Percentiles rank a stretch among this genome's conserved stretches.
Conservation (phyloP, 2,797 vertebrate genomes). For the Melanotaenia maccullochi region DNA sequence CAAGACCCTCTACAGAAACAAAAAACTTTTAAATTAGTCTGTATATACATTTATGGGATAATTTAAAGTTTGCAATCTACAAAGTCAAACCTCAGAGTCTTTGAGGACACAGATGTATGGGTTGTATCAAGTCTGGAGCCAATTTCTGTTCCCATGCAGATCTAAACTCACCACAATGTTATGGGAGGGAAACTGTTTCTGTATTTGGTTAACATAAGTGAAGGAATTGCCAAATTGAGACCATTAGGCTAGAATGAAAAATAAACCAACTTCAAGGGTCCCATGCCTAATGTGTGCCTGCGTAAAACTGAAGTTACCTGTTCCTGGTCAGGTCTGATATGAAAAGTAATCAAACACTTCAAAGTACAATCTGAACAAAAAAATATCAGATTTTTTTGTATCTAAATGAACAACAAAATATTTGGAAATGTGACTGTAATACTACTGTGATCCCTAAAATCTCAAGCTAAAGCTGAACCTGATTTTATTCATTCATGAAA, state of each 20-base stretch:
- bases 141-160: constrained; percentile 69
- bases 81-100: constrained; percentile 77
- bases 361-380: background rate
- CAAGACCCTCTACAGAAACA: constrained; percentile 31
- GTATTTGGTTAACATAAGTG: constrained; percentile 64
- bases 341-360: background rate
- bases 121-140: constrained; percentile 65
- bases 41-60: constrained; percentile 73
- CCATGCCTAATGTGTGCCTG: constrained; percentile 9
- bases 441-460: background rate
- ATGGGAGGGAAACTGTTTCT: constrained; percentile 65
- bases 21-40: constrained; percentile 55
- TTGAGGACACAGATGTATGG: constrained; percentile 77
- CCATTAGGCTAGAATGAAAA: constrained; percentile 57
- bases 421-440: background rate
- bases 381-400: background rate
- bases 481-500: constrained; percentile 48
- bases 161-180: constrained; percentile 68
- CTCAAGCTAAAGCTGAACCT: constrained; percentile 4
- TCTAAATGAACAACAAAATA: background rate
- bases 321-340: constrained; percentile 13
- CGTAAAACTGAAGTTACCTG: constrained; percentile 15
- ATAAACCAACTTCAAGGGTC: constrained; percentile 58
- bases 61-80: constrained; percentile 77
- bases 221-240: constrained; percentile 55